A percentile compares a stretch with the other conserved stretches of the same genome.
Evolutionary conservation across 2,113 vertebrate genomes (phyloP).

Genomic region (Dromaius novaehollandiae): DNA sequence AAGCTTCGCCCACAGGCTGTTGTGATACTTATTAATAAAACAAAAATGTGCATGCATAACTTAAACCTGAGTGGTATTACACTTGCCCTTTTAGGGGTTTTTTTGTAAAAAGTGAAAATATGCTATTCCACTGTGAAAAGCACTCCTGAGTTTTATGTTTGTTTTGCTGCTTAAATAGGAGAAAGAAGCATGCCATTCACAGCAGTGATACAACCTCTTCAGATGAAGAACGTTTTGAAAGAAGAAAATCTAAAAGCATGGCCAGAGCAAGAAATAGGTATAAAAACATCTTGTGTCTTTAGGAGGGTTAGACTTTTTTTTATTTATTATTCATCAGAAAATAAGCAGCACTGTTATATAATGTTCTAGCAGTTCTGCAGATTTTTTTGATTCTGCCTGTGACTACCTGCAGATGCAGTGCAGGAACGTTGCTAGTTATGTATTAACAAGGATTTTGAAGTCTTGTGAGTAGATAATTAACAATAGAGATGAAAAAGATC

Average conservation of each 20-base stretch:
- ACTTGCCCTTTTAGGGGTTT: neutral
- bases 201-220: constrained; percentile 98
- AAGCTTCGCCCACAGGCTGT: neutral
- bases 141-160: neutral
- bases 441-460: neutral
- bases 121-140: neutral
- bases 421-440: neutral
- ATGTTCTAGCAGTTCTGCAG: neutral
- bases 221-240: constrained; percentile 98
- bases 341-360: neutral
- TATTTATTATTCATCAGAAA: neutral
- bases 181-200: constrained; percentile 99
- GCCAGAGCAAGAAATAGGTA: constrained; percentile 95
- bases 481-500: neutral
- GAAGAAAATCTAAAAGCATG: constrained; percentile 98
- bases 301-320: neutral
- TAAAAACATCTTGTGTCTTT: neutral
- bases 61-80: neutral
- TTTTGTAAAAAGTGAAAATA: neutral
- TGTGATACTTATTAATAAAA: neutral
- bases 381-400: neutral
- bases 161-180: constrained; percentile 74
- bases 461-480: neutral
- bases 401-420: neutral
- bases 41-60: neutral